Evolutionary conservation across 64 coral and sea anemone species (phyloP).

Genomic region (Porites australiensis): DNA sequence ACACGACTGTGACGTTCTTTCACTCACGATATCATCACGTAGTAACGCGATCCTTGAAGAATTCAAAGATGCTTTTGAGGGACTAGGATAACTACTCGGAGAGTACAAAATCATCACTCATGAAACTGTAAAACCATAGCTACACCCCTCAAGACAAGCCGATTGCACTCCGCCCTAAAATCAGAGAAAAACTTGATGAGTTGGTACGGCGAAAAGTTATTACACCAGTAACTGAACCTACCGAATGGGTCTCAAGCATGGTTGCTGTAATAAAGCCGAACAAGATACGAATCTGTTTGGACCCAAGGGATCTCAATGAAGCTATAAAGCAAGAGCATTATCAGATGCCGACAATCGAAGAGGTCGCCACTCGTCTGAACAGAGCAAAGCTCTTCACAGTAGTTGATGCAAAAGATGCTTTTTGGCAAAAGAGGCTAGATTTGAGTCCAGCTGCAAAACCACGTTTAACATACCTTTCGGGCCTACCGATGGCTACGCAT

Average conservation of each 20-base stretch:
- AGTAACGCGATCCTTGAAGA: slow-evolving; percentile 8
- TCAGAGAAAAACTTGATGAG: slow-evolving; percentile 39
- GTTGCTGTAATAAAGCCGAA: too few relatives aligned
- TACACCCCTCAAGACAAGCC: background rate
- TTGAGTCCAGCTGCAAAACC: background rate
- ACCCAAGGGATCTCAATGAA: too few relatives aligned
- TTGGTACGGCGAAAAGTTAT: background rate
- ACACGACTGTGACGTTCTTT: background rate
- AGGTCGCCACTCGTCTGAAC: too few relatives aligned
- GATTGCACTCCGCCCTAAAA: background rate
- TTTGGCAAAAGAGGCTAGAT: too few relatives aligned
- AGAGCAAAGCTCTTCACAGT: too few relatives aligned
- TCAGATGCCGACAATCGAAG: too few relatives aligned
- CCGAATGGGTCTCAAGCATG: too few relatives aligned
- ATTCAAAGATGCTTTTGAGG: slow-evolving; percentile 30
- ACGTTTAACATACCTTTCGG: slow-evolving; percentile 8
- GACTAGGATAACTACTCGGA: slow-evolving; percentile 26
- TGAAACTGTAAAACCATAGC: background rate
- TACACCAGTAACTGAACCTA: background rate
- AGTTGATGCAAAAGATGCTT: too few relatives aligned
- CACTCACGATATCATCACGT: background rate
- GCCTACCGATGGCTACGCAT: slow-evolving; percentile 21
- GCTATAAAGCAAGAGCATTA: too few relatives aligned
- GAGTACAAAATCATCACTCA: slow-evolving; percentile 20
- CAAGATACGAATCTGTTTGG: too few relatives aligned